Percentiles rank a stretch among this genome's conserved stretches.
Evolutionary conservation across 2,797 vertebrate species (phyloP).

Genomic region (Hapalemur alaotrensis): DNA sequence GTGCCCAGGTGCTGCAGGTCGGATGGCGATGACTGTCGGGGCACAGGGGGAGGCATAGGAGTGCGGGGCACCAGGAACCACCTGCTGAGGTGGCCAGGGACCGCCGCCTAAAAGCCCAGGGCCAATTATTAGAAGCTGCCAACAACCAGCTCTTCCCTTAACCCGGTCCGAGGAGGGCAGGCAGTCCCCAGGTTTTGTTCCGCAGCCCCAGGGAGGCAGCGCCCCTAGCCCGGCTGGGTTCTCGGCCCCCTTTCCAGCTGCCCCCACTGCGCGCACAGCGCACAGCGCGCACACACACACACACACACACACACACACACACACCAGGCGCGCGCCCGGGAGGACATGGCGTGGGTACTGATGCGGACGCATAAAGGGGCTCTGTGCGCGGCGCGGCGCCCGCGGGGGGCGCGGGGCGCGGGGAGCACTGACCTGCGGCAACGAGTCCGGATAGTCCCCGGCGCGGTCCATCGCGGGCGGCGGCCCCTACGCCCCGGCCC

Average conservation of each 20-base stretch:
- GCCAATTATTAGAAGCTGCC: neutral
- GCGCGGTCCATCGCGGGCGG: conserved; percentile 89
- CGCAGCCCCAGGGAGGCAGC: neutral
- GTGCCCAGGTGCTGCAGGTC: neutral
- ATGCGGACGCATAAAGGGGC: conserved; percentile 77
- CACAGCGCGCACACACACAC: neutral
- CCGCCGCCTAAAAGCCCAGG: neutral
- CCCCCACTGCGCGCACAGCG: neutral
- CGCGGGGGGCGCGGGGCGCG: neutral
- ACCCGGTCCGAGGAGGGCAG: neutral
- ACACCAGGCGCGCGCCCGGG: neutral
- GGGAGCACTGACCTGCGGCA: conserved; percentile 89
- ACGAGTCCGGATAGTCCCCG: conserved; percentile 83
- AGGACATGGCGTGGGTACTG: conserved; percentile 70
- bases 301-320: neutral
- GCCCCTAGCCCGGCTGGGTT: neutral
- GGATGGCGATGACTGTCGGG: neutral
- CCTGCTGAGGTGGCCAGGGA: conserved; percentile 58
- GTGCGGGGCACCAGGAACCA: conserved; percentile 42
- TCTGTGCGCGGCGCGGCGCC: conserved; percentile 67
- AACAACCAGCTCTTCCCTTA: neutral
- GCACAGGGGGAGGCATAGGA: neutral
- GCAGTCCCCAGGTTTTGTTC: conserved; percentile 26
- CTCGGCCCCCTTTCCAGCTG: neutral
- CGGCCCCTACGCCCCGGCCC: conserved; percentile 85